phyloP scores from a whole-genome alignment of 1,140 invertebrate genomes.

The Drosophila grimshawi region DNA sequence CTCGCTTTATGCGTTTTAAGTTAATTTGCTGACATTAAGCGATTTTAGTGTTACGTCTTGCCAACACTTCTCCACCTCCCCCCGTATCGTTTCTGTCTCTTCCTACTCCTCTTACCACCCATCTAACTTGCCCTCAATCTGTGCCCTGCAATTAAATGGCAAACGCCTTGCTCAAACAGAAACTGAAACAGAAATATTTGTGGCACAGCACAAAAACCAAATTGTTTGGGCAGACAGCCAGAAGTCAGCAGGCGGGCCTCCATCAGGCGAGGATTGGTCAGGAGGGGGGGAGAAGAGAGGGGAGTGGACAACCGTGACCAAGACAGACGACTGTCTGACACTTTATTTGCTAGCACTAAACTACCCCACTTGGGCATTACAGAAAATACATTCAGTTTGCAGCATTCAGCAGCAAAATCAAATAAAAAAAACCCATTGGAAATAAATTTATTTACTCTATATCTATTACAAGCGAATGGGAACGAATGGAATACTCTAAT shows the following conservation, averaged over 20 bases:
- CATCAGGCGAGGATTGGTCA: background rate
- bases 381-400: conserved; percentile 27
- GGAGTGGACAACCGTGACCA: conserved; percentile 14
- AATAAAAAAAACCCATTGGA: background rate
- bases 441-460: too few relatives aligned
- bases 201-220: conserved; percentile 34
- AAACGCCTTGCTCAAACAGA: conserved; percentile 56
- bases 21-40: conserved; percentile 82
- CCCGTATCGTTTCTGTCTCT: background rate
- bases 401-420: background rate
- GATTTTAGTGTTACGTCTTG: conserved; percentile 67
- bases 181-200: conserved; percentile 62
- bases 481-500: too few relatives aligned
- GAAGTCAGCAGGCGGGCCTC: conserved; percentile 28
- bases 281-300: background rate
- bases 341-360: conserved; percentile 28
- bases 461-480: too few relatives aligned
- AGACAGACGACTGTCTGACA: conserved; percentile 25
- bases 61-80: background rate
- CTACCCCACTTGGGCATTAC: background rate
- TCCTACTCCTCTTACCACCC: conserved; percentile 16
- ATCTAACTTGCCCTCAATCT: conserved; percentile 19
- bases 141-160: conserved; percentile 67
- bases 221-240: conserved; percentile 64
- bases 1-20: conserved; percentile 82